phyloP scores from a whole-genome alignment of 2,888 invertebrate species.

The Eledona agricola region DNA sequence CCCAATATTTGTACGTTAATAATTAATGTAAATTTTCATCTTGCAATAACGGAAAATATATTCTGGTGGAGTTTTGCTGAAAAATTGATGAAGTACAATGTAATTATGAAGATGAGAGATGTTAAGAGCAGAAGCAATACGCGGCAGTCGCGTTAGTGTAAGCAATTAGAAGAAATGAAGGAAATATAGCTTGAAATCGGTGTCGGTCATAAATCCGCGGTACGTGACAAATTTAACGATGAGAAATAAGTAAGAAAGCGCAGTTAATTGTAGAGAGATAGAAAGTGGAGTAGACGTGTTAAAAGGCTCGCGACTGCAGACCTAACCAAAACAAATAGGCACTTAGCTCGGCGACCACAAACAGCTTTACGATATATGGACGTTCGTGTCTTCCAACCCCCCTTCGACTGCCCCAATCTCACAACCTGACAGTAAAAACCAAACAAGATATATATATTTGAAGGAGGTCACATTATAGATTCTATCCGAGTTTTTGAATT shows the following conservation, averaged over 20 bases:
- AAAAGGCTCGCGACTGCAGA: conserved; percentile 56
- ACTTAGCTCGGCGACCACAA: conserved; percentile 61
- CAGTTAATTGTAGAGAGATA: conserved; percentile 54
- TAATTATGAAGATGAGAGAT: too few species aligned
- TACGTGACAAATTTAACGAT: conserved; percentile 36
- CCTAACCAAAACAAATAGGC: conserved; percentile 61
- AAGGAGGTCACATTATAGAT: conserved; percentile 60
- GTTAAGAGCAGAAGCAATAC: too few species aligned
- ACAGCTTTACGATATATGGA: conserved; percentile 47
- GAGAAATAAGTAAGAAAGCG: conserved; percentile 38
- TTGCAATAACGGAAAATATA: too few species aligned
- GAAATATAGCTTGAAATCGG: too few species aligned
- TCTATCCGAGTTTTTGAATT: conserved; percentile 64
- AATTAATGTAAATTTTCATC: too few species aligned
- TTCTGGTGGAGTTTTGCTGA: too few species aligned
- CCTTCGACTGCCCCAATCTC: conserved; percentile 38
- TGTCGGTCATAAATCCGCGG: conserved; percentile 22
- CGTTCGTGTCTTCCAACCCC: conserved; percentile 32
- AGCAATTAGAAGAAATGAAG: too few species aligned
- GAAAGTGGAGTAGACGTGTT: conserved; percentile 61
- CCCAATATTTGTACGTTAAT: too few species aligned
- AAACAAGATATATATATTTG: conserved; percentile 52
- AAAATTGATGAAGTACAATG: too few species aligned
- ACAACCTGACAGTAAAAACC: conserved; percentile 51
- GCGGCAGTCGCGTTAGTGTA: too few species aligned